Base-by-base conservation (phyloP, 2,797 vertebrate genomes). In the Anomalospiza imberbis region DNA sequence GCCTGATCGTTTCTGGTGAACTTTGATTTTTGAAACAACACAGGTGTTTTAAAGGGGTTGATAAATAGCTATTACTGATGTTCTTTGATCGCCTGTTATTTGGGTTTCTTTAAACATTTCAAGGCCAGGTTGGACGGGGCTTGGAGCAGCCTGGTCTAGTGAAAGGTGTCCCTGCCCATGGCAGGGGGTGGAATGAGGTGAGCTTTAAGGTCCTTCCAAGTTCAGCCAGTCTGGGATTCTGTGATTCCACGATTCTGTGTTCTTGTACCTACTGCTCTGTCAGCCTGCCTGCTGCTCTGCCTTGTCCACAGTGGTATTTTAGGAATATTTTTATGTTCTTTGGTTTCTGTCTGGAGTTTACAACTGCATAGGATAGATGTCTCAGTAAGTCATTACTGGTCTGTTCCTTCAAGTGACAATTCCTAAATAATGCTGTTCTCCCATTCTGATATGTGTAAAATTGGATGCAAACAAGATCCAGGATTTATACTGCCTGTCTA, bases 401-500 rank as follows among this genome's bases (percentile, higher is more conserved):
- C 91, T 0, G 0, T 75, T 93, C 84, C 89, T 95, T 91, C 79
- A 91, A 81, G 75, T 75, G 87, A 86, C 70, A 72, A 31, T 74
- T 84, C 17, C 73, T 82, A 82, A 93, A 85, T 91, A 79, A 93
- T 73, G 77, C 54, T 84, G 66, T 85, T 90, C 53, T 91, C 61
- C 81, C 67, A 7, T 80, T 83, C 31, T 19, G 84, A 96, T 81
- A 79, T 90, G 72, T 94, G 74, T 95, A 84, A 86, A 90, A 67
- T 68, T 74, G 91, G 74, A 85, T 87, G 93, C 71, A 91, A 85
- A 76, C 67, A 91, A 76, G 93, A 71, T 45, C 21, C 36, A 77
- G 92, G 89, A 88, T 96, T 96, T 96, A 94, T 94, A 16, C 67
- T 80, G 94, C 92, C 88, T 91, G 95, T 94, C 95, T 88, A 68